These are phyloP conservation scores for Trachelus stipa DNA, from an alignment of 2,888 invertebrate genomes.

Conservation along the genomic window DNA sequence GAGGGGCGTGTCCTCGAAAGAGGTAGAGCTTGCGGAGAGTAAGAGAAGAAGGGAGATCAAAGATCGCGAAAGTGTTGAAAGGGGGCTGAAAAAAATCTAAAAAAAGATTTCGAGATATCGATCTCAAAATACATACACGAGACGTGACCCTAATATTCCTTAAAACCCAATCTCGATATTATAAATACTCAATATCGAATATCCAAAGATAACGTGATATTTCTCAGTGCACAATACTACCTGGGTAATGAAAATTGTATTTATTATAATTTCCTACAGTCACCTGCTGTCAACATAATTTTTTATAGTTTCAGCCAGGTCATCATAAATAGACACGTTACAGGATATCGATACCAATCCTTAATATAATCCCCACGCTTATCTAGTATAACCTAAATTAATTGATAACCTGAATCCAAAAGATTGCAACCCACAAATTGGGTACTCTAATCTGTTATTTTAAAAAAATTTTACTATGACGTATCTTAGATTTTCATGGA, in stretches of 20 bases:
- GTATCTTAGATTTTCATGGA: neutral
- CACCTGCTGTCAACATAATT: neutral
- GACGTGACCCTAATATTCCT: neutral
- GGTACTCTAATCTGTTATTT: neutral
- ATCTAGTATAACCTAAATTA: too few species aligned
- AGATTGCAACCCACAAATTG: neutral
- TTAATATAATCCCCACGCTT: too few species aligned
- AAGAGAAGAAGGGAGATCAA: constrained; percentile 23
- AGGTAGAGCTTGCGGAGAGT: neutral
- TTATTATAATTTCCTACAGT: neutral
- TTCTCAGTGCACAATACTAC: neutral
- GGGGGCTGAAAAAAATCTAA: neutral
- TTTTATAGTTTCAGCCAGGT: neutral
- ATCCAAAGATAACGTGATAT: neutral
- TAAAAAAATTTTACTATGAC: neutral
- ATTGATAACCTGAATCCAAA: too few species aligned
- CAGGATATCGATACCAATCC: neutral
- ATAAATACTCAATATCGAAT: neutral
- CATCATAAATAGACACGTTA: neutral
- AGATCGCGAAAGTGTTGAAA: neutral
- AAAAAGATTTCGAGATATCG: neutral
- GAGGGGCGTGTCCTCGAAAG: constrained; percentile 5
- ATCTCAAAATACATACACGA: neutral
- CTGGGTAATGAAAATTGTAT: neutral
- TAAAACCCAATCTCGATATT: neutral